Evolutionary conservation across 2,113 vertebrate species (phyloP).

Genomic region (Cariama cristata): DNA sequence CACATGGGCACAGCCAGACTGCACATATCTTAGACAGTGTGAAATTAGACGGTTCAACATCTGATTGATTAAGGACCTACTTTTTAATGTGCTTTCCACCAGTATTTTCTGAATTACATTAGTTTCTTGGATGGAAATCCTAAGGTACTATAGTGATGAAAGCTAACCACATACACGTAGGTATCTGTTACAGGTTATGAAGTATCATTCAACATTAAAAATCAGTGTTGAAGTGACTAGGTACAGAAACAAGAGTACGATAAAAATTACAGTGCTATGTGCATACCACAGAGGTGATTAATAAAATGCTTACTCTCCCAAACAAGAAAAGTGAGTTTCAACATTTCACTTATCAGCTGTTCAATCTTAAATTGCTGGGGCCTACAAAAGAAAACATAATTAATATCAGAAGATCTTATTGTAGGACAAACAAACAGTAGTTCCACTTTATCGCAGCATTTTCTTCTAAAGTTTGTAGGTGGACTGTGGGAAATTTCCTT

Average conservation of each 20-base stretch:
- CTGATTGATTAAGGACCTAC: not conserved
- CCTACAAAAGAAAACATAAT: conserved; percentile 43
- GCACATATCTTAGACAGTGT: not conserved
- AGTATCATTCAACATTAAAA: not conserved
- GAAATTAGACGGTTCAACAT: not conserved
- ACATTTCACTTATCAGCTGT: conserved; percentile 10
- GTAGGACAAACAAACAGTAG: conserved; percentile 28
- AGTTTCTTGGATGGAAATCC: not conserved
- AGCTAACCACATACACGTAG: not conserved
- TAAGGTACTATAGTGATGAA: not conserved
- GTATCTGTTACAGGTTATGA: not conserved
- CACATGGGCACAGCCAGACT: not conserved
- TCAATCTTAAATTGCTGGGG: conserved; percentile 27
- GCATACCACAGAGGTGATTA: not conserved
- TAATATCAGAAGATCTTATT: conserved; percentile 47
- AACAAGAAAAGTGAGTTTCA: conserved; percentile 56
- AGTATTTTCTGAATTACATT: not conserved
- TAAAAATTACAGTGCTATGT: not conserved
- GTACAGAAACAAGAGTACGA: not conserved
- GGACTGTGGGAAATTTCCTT: conserved; percentile 48
- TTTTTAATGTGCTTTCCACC: not conserved
- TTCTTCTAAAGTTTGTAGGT: conserved; percentile 42
- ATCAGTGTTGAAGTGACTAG: not conserved
- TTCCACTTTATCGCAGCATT: conserved; percentile 30
- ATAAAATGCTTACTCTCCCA: conserved; percentile 23